Conservation (phyloP, 2,797 vertebrate genomes). For the Oophaga sylvatica region DNA sequence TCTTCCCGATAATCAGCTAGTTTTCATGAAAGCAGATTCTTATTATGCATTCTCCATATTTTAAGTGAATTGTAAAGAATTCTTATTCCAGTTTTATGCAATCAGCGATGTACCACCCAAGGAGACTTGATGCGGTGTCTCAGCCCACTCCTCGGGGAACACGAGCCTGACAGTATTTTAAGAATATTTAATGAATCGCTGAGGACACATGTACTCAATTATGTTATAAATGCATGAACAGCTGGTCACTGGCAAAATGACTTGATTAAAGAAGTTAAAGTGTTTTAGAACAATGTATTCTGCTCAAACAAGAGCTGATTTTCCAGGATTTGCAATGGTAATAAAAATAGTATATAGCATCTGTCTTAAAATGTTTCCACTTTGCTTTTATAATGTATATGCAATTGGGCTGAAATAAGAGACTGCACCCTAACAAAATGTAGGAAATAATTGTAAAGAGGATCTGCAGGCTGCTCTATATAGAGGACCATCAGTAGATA, state of each 20-base stretch:
- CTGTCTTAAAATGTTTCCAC: neutral
- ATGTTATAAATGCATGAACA: conserved; percentile 52
- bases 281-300: conserved; percentile 27
- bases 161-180: conserved; percentile 22
- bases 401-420: neutral
- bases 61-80: conserved; percentile 35
- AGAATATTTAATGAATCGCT: conserved; percentile 49
- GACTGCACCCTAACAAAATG: neutral
- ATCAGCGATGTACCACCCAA: conserved; percentile 32
- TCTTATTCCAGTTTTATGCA: conserved; percentile 27
- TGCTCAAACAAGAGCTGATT: conserved; percentile 19
- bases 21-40: conserved; percentile 18
- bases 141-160: conserved; percentile 17
- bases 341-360: neutral
- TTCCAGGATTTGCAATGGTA: neutral
- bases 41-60: conserved; percentile 27
- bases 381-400: neutral
- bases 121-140: conserved; percentile 31
- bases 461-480: neutral
- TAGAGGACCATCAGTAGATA: neutral
- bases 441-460: no score
- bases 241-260: conserved; percentile 44
- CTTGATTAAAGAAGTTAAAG: conserved; percentile 28
- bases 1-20: neutral
- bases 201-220: conserved; percentile 37